Percentiles rank a stretch among this genome's conserved stretches.
Conservation (phyloP, 2,113 vertebrate species). For the Chlorocebus sabaeus region DNA sequence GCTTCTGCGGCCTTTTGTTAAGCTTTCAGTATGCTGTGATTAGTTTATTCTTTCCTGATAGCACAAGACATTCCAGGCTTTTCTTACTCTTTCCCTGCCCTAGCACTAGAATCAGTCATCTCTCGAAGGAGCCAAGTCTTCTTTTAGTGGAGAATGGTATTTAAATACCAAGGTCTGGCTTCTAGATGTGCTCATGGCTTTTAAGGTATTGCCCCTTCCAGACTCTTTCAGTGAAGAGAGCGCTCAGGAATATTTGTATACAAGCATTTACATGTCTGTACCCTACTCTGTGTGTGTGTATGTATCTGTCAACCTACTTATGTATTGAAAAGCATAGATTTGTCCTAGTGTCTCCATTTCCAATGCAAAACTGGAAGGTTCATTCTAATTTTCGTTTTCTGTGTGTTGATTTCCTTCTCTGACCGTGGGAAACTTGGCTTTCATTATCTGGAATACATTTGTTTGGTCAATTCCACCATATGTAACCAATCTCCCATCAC, state of each 20-base stretch:
- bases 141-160: not conserved
- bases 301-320: not conserved
- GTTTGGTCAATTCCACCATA: not conserved
- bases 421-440: not conserved
- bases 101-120: not conserved
- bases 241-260: not conserved
- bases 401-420: not conserved
- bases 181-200: not conserved
- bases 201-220: not conserved
- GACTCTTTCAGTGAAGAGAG: not conserved
- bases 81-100: not conserved
- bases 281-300: no score
- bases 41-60: not conserved
- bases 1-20: not conserved
- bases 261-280: not conserved
- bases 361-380: not conserved
- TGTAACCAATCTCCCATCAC: no score
- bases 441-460: not conserved
- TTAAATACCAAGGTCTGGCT: not conserved
- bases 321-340: not conserved
- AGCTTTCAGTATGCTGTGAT: not conserved
- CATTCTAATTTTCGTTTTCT: not conserved
- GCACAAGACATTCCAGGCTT: not conserved
- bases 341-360: not conserved
- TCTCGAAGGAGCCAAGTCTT: not conserved